Percentiles rank a stretch among this genome's conserved stretches.
Conservation (phyloP, 2,888 invertebrate species). For the Apantesis nais region DNA sequence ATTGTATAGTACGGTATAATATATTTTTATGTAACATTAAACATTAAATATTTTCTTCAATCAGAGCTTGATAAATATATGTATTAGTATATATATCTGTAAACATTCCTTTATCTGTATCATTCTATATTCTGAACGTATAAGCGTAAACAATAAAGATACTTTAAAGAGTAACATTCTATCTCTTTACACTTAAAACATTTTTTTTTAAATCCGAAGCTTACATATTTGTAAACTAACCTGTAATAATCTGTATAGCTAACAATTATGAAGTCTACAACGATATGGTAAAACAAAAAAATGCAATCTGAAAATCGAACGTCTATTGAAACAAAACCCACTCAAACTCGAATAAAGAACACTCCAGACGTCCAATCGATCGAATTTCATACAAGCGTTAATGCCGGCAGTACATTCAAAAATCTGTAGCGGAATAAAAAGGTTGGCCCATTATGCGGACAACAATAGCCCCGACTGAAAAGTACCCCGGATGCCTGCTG, state of each 20-base stretch:
- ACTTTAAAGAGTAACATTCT: too few relatives aligned
- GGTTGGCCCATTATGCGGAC: slow-evolving; percentile 74
- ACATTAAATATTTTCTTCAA: too few relatives aligned
- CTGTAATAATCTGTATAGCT: not conserved
- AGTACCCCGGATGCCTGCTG: slow-evolving; percentile 77
- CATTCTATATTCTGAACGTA: too few relatives aligned
- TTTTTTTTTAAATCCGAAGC: too few relatives aligned
- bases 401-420: slow-evolving; percentile 60
- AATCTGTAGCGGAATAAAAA: slow-evolving; percentile 80
- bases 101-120: too few relatives aligned
- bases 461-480: slow-evolving; percentile 75
- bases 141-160: too few relatives aligned
- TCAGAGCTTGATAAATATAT: too few relatives aligned
- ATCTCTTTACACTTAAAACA: too few relatives aligned
- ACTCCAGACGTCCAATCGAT: slow-evolving; percentile 46
- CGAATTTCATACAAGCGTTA: slow-evolving; percentile 50
- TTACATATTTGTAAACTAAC: too few relatives aligned
- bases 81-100: too few relatives aligned
- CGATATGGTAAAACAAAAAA: slow-evolving; percentile 4
- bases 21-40: too few relatives aligned
- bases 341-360: slow-evolving; percentile 40
- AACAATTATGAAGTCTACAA: not conserved
- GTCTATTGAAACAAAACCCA: slow-evolving; percentile 25
- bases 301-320: slow-evolving; percentile 11
- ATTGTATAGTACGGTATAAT: too few relatives aligned